Evolutionary conservation across 2,797 vertebrate species (phyloP).

Genomic region (Adelosebastes latens): DNA sequence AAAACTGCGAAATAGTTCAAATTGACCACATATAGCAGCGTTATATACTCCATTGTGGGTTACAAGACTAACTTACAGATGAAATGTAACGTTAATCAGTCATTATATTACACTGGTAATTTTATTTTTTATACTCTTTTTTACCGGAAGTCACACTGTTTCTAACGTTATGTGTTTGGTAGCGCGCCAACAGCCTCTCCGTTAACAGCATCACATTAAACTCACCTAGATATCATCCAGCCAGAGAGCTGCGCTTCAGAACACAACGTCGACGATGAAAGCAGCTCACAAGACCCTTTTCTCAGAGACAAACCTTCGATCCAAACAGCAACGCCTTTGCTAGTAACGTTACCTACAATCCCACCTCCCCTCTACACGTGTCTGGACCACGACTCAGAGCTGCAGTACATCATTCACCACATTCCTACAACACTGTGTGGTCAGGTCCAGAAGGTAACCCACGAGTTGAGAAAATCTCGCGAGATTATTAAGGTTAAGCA

Average conservation of each 20-base stretch:
- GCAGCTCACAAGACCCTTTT: not conserved
- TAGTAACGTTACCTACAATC: not conserved
- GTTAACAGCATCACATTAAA: constrained; percentile 37
- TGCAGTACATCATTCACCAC: constrained; percentile 23
- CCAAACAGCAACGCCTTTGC: not conserved
- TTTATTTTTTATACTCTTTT: not conserved
- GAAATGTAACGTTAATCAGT: too few relatives aligned
- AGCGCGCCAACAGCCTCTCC: constrained; percentile 21
- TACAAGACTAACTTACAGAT: not conserved
- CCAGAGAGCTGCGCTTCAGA: constrained; percentile 3
- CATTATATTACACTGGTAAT: fast-evolving
- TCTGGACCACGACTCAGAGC: constrained; percentile 2
- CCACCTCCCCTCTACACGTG: constrained; percentile 49
- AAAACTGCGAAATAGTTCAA: fast-evolving
- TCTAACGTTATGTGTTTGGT: not conserved
- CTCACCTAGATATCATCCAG: constrained; percentile 54
- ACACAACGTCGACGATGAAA: not conserved
- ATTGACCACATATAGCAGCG: fast-evolving
- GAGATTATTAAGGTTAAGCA: too few relatives aligned
- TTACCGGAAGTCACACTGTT: not conserved
- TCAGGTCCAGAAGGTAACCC: too few relatives aligned
- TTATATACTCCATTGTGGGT: fast-evolving
- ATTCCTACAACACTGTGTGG: not conserved
- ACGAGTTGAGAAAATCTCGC: too few relatives aligned
- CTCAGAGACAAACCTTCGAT: not conserved